Evolutionary conservation across 2,113 vertebrate species (phyloP).

Genomic region (Prunella himalayana): DNA sequence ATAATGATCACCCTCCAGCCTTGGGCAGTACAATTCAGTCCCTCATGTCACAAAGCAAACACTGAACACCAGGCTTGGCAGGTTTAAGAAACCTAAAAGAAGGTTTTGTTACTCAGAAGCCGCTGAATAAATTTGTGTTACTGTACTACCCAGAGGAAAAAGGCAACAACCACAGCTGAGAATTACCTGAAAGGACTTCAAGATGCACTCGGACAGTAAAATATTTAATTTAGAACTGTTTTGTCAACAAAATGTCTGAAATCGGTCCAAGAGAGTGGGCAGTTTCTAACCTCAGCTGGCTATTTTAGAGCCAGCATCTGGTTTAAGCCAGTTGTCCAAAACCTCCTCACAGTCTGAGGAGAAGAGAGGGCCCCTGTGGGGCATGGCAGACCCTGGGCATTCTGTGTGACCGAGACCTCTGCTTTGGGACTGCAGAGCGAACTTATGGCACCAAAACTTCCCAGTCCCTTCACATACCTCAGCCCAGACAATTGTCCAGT

Average conservation of each 20-base stretch:
- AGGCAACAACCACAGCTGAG: neutral
- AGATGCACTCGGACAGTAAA: neutral
- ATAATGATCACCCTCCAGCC: neutral
- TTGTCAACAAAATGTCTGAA: neutral
- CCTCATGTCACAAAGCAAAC: neutral
- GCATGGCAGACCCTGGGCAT: accelerated
- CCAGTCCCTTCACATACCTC: neutral
- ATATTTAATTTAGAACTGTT: neutral
- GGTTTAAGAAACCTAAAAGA: neutral
- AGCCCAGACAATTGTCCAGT: neutral
- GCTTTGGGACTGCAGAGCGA: neutral
- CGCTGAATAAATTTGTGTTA: neutral
- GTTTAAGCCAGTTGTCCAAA: neutral
- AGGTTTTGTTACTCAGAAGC: neutral
- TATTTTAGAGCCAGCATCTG: neutral
- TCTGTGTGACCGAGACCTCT: accelerated
- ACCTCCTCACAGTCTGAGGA: neutral
- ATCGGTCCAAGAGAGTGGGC: neutral
- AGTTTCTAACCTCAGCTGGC: neutral
- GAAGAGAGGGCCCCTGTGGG: accelerated
- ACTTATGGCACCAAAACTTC: neutral
- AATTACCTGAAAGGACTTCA: neutral
- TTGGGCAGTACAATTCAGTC: accelerated
- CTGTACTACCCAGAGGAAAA: neutral
- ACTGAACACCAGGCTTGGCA: neutral